Base-by-base conservation (phyloP, 2,888 invertebrate species). In the Megastigmus dorsalis region DNA sequence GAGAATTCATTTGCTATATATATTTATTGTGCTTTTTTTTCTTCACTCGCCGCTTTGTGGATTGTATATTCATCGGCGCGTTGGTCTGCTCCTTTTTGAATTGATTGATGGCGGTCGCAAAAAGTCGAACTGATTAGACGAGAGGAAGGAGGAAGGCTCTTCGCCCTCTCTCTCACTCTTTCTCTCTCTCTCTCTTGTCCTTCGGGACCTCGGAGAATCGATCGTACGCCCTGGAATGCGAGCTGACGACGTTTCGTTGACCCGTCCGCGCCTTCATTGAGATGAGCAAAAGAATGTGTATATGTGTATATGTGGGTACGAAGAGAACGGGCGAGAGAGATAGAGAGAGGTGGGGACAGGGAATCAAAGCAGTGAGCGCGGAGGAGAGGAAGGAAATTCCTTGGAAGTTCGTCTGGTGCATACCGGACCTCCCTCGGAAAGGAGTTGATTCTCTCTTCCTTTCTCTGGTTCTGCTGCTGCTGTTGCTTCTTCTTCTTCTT, bases 381-480 rank as follows among this genome's bases (percentile, higher is more conserved):
- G 57, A 50, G 65, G 65, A 43, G 62, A 55, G 60, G 54, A 48
- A 73, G 67, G 73, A 67, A 74, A 75, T 75, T 75, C 75, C 70
- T 75, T 65, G 69, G 74, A 74, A 74, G 69, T 74, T 74, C 69
- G 74, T 74, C 74, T 74, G 74, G 41, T 57, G 65, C 69, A 74
- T 74, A 74, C 74, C 74, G 65, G 74, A 69, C 69, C 69, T 74
- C 74, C 74, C 59, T 65, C 43, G 69, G 57, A 65, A 65, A 65
- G 59, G 52, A 70, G 57, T 33, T 59, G 41, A 41, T 28, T 48
- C 33, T n/a, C 72, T 48, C 41, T 5, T 10, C 30, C 48, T 20
- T 13, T 33, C 43, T 59, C 59, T 36, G 23, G 13, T 26, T 26
- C 13, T 30, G 18, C 38, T 2, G 18, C 26, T 26, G 20, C 48